A percentile compares a stretch with the other conserved stretches of the same genome.
phyloP scores from a whole-genome alignment of 2,113 vertebrate genomes.

The Turdus rufiventris region DNA sequence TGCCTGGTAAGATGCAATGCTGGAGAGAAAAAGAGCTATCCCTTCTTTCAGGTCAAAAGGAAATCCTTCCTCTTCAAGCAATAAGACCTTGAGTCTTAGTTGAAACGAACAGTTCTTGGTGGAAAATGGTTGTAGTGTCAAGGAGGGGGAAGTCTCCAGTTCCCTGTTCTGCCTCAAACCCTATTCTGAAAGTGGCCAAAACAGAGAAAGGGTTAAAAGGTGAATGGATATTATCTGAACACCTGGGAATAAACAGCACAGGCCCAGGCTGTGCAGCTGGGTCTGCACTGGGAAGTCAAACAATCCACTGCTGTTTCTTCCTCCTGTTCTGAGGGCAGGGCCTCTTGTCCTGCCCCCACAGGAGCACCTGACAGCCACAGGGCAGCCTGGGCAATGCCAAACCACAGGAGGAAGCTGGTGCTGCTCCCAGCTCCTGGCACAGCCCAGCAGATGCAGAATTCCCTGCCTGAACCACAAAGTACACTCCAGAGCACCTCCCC shows the following conservation, averaged over 20 bases:
- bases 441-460: fast-evolving
- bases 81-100: background rate
- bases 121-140: background rate
- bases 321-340: background rate
- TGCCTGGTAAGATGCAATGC: background rate
- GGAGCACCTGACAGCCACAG: background rate
- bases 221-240: background rate
- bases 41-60: background rate
- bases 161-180: background rate
- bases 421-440: background rate
- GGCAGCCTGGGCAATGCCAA: background rate
- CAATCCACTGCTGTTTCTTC: background rate
- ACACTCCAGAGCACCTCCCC: background rate
- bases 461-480: background rate
- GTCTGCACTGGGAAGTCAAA: background rate
- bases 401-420: background rate
- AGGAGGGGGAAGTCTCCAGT: background rate
- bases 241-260: background rate
- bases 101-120: background rate
- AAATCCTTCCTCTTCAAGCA: background rate
- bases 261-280: background rate
- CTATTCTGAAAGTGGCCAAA: background rate
- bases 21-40: background rate
- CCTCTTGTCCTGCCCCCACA: background rate
- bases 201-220: background rate